phyloP scores from a whole-genome alignment of 2,797 vertebrate species.

The Tapera naevia region DNA sequence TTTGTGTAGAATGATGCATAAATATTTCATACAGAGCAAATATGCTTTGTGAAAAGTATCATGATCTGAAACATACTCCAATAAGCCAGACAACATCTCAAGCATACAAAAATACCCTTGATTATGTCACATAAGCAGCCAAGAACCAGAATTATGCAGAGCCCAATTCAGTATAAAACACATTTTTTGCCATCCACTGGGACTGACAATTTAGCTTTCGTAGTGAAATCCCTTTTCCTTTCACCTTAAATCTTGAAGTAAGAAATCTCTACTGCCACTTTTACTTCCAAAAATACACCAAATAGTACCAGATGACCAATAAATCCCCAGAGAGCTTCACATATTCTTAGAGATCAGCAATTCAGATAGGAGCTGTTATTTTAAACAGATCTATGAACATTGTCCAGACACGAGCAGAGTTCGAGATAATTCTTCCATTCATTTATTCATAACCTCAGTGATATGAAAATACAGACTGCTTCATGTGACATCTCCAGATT shows the following conservation, averaged over 20 bases:
- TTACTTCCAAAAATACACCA: neutral
- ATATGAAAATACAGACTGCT: neutral
- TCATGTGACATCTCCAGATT: neutral
- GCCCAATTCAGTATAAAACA: neutral
- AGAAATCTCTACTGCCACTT: neutral
- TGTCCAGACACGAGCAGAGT: neutral
- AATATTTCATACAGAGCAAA: conserved; percentile 17
- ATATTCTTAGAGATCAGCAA: neutral
- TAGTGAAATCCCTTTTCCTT: neutral
- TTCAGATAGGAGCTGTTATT: neutral
- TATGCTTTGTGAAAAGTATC: neutral
- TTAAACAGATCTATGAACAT: neutral
- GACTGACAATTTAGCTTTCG: neutral
- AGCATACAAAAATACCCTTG: neutral
- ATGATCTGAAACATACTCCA: neutral
- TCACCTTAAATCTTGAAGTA: neutral
- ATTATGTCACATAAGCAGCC: neutral
- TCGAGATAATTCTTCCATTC: neutral
- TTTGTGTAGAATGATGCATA: neutral
- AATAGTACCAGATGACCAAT: neutral
- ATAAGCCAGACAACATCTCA: neutral
- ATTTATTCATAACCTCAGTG: neutral
- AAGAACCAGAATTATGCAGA: neutral
- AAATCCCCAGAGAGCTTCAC: neutral
- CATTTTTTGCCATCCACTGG: fast-evolving